These are phyloP conservation scores for Hydroisotoma schaefferi DNA, from an alignment of 2,888 invertebrate species.

Conservation along the genomic window DNA sequence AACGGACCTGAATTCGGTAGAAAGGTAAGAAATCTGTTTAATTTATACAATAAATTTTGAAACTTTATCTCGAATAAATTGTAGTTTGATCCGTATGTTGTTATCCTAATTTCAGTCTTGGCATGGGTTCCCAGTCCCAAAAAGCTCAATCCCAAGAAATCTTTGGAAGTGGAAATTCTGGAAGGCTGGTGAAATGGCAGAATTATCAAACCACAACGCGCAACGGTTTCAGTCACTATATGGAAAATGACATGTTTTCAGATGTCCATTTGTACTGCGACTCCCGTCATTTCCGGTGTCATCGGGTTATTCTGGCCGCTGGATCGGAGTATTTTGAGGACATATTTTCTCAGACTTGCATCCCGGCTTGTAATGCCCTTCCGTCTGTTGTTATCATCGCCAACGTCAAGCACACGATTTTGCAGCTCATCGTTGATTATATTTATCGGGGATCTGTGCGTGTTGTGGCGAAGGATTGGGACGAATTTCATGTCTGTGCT, in stretches of 20 bases:
- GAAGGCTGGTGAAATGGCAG: not conserved
- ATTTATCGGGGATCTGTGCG: conserved; percentile 29
- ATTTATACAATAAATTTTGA: no score
- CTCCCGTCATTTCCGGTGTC: conserved; percentile 18
- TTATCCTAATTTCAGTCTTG: no score
- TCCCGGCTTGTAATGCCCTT: not conserved
- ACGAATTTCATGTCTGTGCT: conserved; percentile 20
- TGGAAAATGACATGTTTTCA: conserved; percentile 20
- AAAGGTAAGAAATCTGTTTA: no score
- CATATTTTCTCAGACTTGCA: conserved; percentile 19
- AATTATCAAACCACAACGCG: not conserved
- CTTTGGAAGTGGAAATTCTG: no score
- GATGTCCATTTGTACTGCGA: conserved; percentile 25
- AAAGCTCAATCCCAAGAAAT: no score
- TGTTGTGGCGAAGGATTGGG: conserved; percentile 18
- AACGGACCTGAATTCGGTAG: no score
- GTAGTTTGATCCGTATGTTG: no score
- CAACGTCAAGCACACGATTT: conserved; percentile 13
- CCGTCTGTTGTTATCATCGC: conserved; percentile 20
- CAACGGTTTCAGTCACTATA: not conserved
- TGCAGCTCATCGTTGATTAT: conserved; percentile 25
- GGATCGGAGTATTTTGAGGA: conserved; percentile 25
- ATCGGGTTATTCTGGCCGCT: conserved; percentile 23
- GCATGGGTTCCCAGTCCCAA: no score
- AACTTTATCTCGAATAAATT: no score